A percentile compares a stretch with the other conserved stretches of the same genome.
Conservation (phyloP, 2,797 vertebrate species). For the Manis javanica region DNA sequence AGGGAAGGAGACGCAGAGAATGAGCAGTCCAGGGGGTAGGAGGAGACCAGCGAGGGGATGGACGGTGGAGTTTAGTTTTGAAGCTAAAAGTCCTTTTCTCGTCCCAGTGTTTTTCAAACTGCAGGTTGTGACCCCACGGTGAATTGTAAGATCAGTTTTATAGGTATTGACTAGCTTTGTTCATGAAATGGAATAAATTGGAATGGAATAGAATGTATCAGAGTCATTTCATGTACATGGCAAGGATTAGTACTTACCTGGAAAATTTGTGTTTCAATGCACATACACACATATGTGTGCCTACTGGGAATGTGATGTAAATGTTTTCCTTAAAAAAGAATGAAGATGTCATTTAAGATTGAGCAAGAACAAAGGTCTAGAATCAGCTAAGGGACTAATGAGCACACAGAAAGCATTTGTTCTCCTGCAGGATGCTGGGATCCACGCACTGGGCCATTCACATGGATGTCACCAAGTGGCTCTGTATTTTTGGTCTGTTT, state of each 20-base stretch:
- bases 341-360: background rate
- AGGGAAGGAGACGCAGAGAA: background rate
- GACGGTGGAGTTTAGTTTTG: background rate
- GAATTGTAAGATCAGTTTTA: background rate
- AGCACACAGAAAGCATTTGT: background rate
- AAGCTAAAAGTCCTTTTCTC: background rate
- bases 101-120: background rate
- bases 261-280: background rate
- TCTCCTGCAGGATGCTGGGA: background rate
- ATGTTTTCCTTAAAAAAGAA: background rate
- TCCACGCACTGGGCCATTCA: too few species aligned
- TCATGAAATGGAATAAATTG: background rate
- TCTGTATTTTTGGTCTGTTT: background rate
- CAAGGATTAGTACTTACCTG: background rate
- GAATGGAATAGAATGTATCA: background rate
- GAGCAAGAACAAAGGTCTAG: background rate
- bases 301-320: background rate
- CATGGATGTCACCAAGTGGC: background rate
- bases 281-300: background rate
- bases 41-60: accelerated
- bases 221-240: background rate
- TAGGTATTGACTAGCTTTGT: background rate
- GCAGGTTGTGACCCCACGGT: background rate
- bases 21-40: accelerated
- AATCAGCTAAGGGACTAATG: background rate